A percentile compares a stretch with the other conserved stretches of the same genome.
Conservation (phyloP, 1,140 invertebrate species). For the Pachypsylla venusta region DNA sequence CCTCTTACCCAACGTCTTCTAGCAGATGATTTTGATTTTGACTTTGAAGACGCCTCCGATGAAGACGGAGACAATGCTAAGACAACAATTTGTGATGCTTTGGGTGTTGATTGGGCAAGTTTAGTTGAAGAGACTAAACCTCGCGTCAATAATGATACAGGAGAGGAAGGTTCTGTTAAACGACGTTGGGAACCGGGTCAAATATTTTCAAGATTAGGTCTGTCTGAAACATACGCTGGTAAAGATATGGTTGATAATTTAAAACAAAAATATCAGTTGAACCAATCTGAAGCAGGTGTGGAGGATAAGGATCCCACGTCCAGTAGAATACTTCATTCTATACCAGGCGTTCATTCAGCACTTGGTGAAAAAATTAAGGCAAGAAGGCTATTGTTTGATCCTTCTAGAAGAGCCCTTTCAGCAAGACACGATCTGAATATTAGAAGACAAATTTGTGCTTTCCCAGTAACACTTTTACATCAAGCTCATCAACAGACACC, state of each 20-base stretch:
- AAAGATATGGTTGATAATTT: constrained; percentile 44
- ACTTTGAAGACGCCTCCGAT: constrained; percentile 80
- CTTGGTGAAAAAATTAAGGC: constrained; percentile 21
- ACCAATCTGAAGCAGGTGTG: constrained; percentile 19
- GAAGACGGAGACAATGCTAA: constrained; percentile 61
- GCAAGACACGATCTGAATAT: constrained; percentile 23
- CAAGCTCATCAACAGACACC: too few relatives aligned
- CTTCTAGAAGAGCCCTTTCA: constrained; percentile 21
- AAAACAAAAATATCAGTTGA: constrained; percentile 36
- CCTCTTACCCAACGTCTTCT: not conserved
- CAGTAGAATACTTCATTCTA: constrained; percentile 17
- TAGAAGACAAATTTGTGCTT: constrained; percentile 15
- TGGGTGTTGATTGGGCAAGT: constrained; percentile 86
- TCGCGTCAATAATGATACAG: constrained; percentile 30
- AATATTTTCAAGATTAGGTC: constrained; percentile 51
- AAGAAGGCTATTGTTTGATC: constrained; percentile 20
- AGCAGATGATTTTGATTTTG: constrained; percentile 33
- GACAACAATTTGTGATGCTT: constrained; percentile 62
- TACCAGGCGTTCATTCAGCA: constrained; percentile 21
- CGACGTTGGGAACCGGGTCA: constrained; percentile 58
- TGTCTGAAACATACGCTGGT: constrained; percentile 52
- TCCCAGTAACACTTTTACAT: not conserved
- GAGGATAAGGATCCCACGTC: not conserved
- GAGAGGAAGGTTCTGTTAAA: constrained; percentile 38
- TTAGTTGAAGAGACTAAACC: constrained; percentile 56